A percentile compares a stretch with the other conserved stretches of the same genome.
Evolutionary conservation across 1,140 invertebrate species (phyloP).

Genomic region (Drosophila novamexicana): DNA sequence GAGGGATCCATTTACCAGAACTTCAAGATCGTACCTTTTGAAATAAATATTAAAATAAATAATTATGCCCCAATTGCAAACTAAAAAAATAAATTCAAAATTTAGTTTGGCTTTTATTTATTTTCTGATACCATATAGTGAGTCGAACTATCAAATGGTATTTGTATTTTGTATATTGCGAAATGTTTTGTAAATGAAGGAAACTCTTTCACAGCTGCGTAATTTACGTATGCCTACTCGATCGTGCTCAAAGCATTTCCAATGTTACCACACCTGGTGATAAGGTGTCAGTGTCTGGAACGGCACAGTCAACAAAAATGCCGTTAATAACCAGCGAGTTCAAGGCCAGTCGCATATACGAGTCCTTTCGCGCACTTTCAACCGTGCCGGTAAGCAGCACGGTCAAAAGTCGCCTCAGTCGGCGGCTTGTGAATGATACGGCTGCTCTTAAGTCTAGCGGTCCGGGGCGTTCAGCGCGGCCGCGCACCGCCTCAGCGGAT

Average conservation of each 20-base stretch:
- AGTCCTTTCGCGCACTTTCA: constrained; percentile 58
- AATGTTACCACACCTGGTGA: constrained; percentile 7
- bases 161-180: no score
- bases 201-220: constrained; percentile 21
- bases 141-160: no score
- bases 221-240: constrained; percentile 20
- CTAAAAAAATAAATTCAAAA: no score
- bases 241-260: constrained; percentile 10
- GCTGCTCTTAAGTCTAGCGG: not conserved
- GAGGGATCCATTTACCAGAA: no score
- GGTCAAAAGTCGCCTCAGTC: constrained; percentile 13
- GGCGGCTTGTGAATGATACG: constrained; percentile 21
- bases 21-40: no score
- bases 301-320: constrained; percentile 9
- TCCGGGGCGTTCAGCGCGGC: not conserved
- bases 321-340: constrained; percentile 66
- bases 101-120: not conserved
- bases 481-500: constrained; percentile 87
- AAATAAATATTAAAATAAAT: no score
- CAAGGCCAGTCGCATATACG: constrained; percentile 69
- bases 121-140: not conserved
- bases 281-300: not conserved
- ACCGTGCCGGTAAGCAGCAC: constrained; percentile 1
- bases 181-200: not conserved
- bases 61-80: no score